A percentile compares a stretch with the other conserved stretches of the same genome.
These are phyloP conservation scores for Drosophila subsilvestris DNA, from an alignment of 2,888 invertebrate genomes.

Conservation along the genomic window DNA sequence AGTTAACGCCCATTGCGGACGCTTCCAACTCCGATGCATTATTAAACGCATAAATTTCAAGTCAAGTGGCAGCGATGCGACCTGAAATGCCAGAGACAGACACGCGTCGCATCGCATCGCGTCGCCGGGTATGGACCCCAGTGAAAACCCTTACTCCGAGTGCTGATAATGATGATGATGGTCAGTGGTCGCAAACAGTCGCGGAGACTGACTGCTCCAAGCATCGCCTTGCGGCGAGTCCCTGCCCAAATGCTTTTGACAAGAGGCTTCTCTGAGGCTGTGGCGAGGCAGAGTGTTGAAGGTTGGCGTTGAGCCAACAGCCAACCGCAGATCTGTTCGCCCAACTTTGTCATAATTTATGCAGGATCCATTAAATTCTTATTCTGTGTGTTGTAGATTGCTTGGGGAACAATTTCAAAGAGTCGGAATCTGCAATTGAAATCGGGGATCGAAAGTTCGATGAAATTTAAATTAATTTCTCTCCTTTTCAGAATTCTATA, in stretches of 20 bases:
- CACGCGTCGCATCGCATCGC: neutral
- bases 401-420: no score
- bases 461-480: no score
- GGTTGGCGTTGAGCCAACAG: neutral
- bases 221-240: neutral
- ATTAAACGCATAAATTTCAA: constrained; percentile 51
- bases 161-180: constrained; percentile 32
- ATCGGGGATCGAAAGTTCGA: no score
- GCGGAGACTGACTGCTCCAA: neutral
- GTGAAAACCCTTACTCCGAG: constrained; percentile 18
- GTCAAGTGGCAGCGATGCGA: constrained; percentile 29
- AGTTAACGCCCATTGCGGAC: constrained; percentile 17
- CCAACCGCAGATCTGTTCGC: constrained; percentile 28
- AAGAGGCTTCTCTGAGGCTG: neutral
- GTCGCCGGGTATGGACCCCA: constrained; percentile 2
- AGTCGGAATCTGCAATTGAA: no score
- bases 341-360: neutral
- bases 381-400: no score
- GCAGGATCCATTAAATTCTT: neutral
- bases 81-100: constrained; percentile 35
- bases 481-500: no score
- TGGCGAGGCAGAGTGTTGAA: neutral
- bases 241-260: constrained; percentile 40
- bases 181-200: constrained; percentile 36
- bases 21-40: constrained; percentile 35